Conservation (phyloP, 2,888 invertebrate species). For the Xanthia icteritia region DNA sequence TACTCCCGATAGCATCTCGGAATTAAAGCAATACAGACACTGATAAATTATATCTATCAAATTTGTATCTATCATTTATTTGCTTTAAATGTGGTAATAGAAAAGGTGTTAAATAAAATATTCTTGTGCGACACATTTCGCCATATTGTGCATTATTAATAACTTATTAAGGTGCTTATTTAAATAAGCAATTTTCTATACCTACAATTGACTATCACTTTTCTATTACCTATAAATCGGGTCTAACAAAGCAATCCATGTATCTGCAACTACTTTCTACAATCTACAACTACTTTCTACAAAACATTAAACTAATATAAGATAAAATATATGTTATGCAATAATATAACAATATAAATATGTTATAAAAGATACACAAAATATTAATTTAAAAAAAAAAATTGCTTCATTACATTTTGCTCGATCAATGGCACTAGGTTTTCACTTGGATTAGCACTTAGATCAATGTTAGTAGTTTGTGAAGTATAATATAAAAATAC, state of each 20-base stretch:
- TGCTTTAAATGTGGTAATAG: neutral
- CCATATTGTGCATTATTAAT: neutral
- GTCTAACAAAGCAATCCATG: conserved; percentile 18
- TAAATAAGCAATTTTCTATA: neutral
- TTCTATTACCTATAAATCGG: neutral
- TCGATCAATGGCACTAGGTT: conserved; percentile 34
- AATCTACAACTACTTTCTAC: conserved; percentile 26
- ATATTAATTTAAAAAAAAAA: conserved; percentile 4
- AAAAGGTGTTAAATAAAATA: neutral
- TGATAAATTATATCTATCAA: neutral
- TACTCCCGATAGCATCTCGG: neutral
- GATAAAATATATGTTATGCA: neutral
- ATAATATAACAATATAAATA: too few relatives aligned
- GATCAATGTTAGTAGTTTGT: neutral
- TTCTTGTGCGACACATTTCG: neutral
- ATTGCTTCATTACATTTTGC: conserved; percentile 34
- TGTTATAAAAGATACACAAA: neutral
- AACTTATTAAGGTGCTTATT: neutral
- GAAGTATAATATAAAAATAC: neutral
- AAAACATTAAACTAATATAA: neutral
- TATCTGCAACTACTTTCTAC: conserved; percentile 13
- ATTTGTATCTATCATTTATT: too few relatives aligned
- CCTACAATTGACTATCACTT: neutral
- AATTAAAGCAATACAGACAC: neutral
- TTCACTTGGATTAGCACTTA: conserved; percentile 10